A percentile compares a stretch with the other conserved stretches of the same genome.
Conservation (phyloP, 2,888 invertebrate genomes). For the Acrobasis consociella region DNA sequence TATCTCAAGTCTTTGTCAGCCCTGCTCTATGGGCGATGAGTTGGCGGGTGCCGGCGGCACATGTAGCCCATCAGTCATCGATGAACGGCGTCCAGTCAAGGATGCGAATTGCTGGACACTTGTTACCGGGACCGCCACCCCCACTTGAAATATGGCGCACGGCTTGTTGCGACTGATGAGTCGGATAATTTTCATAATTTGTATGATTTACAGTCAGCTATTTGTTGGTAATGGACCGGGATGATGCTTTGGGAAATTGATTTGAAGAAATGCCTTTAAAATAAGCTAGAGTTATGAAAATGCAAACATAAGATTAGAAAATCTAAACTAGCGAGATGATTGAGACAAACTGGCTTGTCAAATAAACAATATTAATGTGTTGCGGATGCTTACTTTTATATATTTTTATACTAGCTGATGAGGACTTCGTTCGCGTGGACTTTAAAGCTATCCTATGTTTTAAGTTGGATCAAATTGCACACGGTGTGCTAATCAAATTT, state of each 20-base stretch:
- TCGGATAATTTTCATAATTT: slow-evolving; percentile 19
- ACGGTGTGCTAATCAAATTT: too few relatives aligned
- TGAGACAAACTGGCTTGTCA: too few relatives aligned
- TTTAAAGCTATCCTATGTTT: too few relatives aligned
- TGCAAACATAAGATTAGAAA: too few relatives aligned
- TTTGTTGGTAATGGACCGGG: slow-evolving; percentile 1
- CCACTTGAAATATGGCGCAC: slow-evolving; percentile 38
- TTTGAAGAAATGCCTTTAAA: background rate
- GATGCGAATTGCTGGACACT: slow-evolving; percentile 72
- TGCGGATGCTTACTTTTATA: too few relatives aligned
- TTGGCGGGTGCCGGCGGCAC: slow-evolving; percentile 70
- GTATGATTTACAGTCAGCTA: slow-evolving; percentile 8
- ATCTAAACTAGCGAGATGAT: too few relatives aligned
- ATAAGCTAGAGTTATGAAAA: background rate
- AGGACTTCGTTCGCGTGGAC: too few relatives aligned
- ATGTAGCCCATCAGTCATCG: slow-evolving; percentile 78
- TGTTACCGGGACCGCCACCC: slow-evolving; percentile 43
- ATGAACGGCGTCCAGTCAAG: slow-evolving; percentile 69
- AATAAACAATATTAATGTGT: too few relatives aligned
- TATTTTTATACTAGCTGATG: too few relatives aligned
- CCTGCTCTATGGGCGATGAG: slow-evolving; percentile 62
- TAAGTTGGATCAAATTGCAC: too few relatives aligned
- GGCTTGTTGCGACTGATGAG: slow-evolving; percentile 17
- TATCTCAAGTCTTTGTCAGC: slow-evolving; percentile 38
- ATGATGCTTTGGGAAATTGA: background rate